Base-by-base conservation (phyloP, 2,113 vertebrate genomes). In the Potamarius usumacintae region DNA sequence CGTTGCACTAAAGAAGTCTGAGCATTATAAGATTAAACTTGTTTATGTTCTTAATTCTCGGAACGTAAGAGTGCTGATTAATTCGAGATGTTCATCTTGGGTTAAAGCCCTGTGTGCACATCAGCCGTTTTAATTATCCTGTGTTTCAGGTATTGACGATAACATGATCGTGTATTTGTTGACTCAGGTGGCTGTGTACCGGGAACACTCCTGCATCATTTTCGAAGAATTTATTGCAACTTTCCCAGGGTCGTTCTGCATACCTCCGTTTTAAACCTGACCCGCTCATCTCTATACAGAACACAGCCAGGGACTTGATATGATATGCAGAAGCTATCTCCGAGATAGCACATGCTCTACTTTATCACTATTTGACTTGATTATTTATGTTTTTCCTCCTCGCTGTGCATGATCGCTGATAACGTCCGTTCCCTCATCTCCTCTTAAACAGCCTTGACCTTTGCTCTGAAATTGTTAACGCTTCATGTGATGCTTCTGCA, bases 391-490 rank as follows among this genome's bases (percentile, higher is more conserved):
- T 81, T 30, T 86, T 81, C 14, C 52, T 58, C 0, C 25, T n/a
- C 5, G 14, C 55, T 50, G 15, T 71, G 77, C 53, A 53, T 48
- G 77, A 79, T 86, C 77, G 67, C 58, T 48, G 77, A 71, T 79
- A 25, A 71, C 27, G 30, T 71, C 34, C 20, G 2, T 55, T 52
- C 74, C 34, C 34, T 74, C 71, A 60, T 63, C 5, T 63, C 57
- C 11, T 63, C 4, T 82, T 50, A 82, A 22, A 52, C 60, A 83
- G 82, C 53, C 82, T 69, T 30, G 79, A 82, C 57, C 79, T 62
- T 82, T 82, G 57, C 58, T 42, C 58, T 42, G 2, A 42, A 62
- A 58, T 55, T 34, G 17, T 71, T 27, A 57, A 55, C 52, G 22
- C 48, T 18, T 25, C 11, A 10, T 34, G 0, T 42, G 53, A 74